Base-by-base conservation (phyloP, 23 tunicate species). In the Ascidia mentula region DNA sequence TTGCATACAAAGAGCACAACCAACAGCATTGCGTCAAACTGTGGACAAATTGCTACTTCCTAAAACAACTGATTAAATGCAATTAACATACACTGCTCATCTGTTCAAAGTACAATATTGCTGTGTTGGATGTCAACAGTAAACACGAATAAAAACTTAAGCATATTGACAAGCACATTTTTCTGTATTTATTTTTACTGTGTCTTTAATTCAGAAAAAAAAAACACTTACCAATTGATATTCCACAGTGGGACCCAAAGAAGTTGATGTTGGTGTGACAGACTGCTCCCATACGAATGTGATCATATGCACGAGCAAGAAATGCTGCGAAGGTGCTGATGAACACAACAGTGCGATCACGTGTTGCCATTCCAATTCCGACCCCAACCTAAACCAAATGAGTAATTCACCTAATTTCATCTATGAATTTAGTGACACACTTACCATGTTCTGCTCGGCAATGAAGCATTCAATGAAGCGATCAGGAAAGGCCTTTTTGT, bases 211-310 rank as follows among this genome's bases (percentile, higher is more conserved):
- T n/a, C n/a, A n/a, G n/a, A n/a, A n/a, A n/a, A n/a, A n/a, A n/a
- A n/a, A 1, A 65, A 37, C 22, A 35, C 83, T 65, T 45, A 84
- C 95, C 99, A 24, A 95, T 95, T 31, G 99, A 95, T 31, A 95
- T 82, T n/a, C 99, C 99, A 72, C 96, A 90, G 77, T 95, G 99
- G 13, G 99, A 92, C 0, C 99, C 99, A 77, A 95, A 95, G 46
- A 95, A 87, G 72, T 95, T 95, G 83, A 76, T 40, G 88, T 95
- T 95, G 72, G 99, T 95, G 36, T 95, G 86, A 40, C 89, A 95
- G 24, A 95, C 95, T 0, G 99, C 96, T 22, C 96, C 99, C 99
- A 95, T 95, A 36, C 99, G 83, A 65, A 95, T 90, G 72, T 95
- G 99, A 60, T 95, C 99, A 60, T 78, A 90, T 12, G 99, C 99